Conservation (phyloP, 2,797 vertebrate genomes). For the Picus viridis region DNA sequence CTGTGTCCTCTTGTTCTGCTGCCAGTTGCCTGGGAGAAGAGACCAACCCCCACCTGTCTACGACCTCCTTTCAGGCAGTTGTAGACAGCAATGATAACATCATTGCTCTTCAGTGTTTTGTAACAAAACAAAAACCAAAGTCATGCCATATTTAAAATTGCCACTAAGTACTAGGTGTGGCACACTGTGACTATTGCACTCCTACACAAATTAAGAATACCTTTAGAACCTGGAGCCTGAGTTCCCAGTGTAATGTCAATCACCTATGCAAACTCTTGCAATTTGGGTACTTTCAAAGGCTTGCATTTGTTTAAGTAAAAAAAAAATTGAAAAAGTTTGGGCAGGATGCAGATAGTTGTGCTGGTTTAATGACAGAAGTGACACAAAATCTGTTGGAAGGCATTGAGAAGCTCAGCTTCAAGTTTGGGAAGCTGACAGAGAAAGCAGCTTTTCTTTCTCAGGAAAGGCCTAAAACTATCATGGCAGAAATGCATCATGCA, state of each 20-base stretch:
- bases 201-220: not conserved
- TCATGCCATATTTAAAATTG: not conserved
- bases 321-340: not conserved
- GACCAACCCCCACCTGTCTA: no score
- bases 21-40: no score
- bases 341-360: not conserved
- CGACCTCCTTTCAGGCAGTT: no score
- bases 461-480: not conserved
- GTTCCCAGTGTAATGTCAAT: not conserved
- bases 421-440: not conserved
- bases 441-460: not conserved
- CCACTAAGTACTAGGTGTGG: constrained; percentile 2
- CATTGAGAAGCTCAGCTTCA: not conserved
- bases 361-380: not conserved
- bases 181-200: not conserved
- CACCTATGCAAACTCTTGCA: not conserved
- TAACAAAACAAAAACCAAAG: not conserved
- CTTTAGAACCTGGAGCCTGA: not conserved
- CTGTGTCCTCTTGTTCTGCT: no score
- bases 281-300: not conserved
- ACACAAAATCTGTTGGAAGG: not conserved
- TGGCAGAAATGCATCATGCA: not conserved
- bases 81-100: no score
- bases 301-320: not conserved
- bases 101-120: not conserved